A percentile compares a stretch with the other conserved stretches of the same genome.
phyloP scores from a whole-genome alignment of 1,140 invertebrate species.

The roundworm (Caenorhabditis elegans) region DNA sequence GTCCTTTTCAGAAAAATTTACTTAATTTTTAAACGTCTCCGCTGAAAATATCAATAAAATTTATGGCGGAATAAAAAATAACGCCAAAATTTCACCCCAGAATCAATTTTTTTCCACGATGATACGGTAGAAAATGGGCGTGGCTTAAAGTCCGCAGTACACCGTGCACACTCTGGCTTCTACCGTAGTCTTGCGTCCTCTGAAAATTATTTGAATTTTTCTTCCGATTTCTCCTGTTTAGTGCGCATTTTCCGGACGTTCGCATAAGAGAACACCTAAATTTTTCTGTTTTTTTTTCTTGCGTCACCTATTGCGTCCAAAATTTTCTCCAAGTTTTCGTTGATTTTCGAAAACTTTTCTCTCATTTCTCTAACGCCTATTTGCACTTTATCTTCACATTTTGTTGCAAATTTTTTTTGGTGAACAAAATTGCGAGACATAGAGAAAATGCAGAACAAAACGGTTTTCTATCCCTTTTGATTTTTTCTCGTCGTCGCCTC shows the following conservation, averaged over 20 bases:
- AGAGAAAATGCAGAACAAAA: background rate
- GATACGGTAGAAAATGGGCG: background rate
- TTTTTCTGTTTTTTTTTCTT: background rate
- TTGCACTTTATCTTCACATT: background rate
- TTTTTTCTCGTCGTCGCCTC: background rate
- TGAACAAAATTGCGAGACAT: background rate
- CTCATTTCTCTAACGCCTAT: background rate
- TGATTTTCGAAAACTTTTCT: constrained; percentile 15
- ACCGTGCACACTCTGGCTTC: background rate
- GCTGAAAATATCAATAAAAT: too few relatives aligned
- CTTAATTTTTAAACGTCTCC: too few relatives aligned
- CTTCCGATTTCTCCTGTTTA: background rate
- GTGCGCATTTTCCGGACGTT: too few relatives aligned
- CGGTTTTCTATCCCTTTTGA: constrained; percentile 3
- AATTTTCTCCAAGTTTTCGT: background rate
- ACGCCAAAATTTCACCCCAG: background rate
- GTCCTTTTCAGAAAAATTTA: too few relatives aligned
- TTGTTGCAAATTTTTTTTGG: too few relatives aligned
- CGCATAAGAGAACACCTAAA: too few relatives aligned
- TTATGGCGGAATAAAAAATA: too few relatives aligned
- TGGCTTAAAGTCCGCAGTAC: background rate
- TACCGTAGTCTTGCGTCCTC: background rate
- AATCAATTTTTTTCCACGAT: background rate
- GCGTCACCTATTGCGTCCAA: background rate
- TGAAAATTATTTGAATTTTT: background rate